Evolutionary conservation across 37 sponge, comb jelly and placozoan species (phyloP), one percentile per base, ranked within the genome.

Genomic region (Sycon ciliatum): DNA sequence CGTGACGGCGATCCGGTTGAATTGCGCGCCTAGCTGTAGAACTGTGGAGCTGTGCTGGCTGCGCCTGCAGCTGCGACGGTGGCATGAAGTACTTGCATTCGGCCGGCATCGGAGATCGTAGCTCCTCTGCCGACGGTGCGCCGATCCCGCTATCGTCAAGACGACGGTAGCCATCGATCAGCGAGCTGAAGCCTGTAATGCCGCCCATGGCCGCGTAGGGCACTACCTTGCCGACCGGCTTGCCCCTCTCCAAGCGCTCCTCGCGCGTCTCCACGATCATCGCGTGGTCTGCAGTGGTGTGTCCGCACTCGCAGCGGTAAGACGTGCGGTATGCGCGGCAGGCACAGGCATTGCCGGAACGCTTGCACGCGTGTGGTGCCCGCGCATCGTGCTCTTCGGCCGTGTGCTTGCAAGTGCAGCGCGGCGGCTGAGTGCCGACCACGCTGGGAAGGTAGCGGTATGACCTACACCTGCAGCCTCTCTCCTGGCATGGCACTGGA

Each of bases 161-260:
- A 23, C 77, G 42, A 56, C 65, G 46, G 29, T 76, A 76, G 18
- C 77, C 77, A 54, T 57, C 64, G 28, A 64, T 64, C n/a, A 76
- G 69, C 2, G 77, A 76, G 33, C 77, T 76, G 38, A 76, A 76
- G 11, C 77, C 77, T 16, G 77, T 76, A 16, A 76, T 18, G 4
- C 77, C 77, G 37, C 77, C 77, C 77, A 76, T 76, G 11, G 77
- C 77, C 36, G 69, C 69, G 67, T 76, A 76, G 1, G 77, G 77
- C 3, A 76, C 77, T 49, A 49, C 77, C 57, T 76, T 11, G 20
- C 77, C 69, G 24, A 69, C 69, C 31, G 77, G 77, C 29, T 76
- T 49, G 7, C 77, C 77, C 9, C 64, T 16, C 13, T 57, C 57
- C 36, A 37, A 9, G 4, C 77, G 35, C 57, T 76, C 77, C 13